Conservation (phyloP, 1,140 invertebrate species). For the Rhopalosiphum padi region DNA sequence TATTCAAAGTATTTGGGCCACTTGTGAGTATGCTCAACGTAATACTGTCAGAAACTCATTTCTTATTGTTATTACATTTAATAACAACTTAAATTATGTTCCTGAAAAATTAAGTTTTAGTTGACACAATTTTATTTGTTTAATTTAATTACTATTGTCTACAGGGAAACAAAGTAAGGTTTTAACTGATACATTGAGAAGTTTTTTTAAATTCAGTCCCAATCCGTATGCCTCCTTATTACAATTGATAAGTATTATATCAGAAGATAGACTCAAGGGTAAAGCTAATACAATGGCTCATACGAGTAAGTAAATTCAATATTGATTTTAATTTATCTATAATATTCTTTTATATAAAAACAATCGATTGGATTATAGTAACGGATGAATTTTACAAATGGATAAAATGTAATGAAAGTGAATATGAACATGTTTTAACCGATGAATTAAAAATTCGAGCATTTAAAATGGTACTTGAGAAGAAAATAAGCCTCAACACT, state of each 20-base stretch:
- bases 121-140: not conserved
- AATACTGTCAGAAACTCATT: not conserved
- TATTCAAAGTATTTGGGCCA: constrained; percentile 44
- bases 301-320: not conserved
- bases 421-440: constrained; percentile 64
- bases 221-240: constrained; percentile 57
- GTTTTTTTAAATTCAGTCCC: constrained; percentile 48
- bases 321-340: not conserved
- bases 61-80: not conserved
- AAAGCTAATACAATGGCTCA: constrained; percentile 38
- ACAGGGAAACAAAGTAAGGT: constrained; percentile 58
- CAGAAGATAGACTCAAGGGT: constrained; percentile 54
- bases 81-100: not conserved
- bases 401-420: constrained; percentile 63
- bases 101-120: not conserved
- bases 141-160: not conserved
- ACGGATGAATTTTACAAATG: constrained; percentile 70
- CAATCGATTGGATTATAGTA: constrained; percentile 64
- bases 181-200: constrained; percentile 51
- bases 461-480: constrained; percentile 67
- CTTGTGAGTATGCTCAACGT: not conserved
- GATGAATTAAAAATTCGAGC: constrained; percentile 69
- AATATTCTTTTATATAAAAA: not conserved
- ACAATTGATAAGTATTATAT: constrained; percentile 40
- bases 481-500: constrained; percentile 66